phyloP scores from a whole-genome alignment of 2,888 invertebrate species.

The Dromius quadrimaculatus region DNA sequence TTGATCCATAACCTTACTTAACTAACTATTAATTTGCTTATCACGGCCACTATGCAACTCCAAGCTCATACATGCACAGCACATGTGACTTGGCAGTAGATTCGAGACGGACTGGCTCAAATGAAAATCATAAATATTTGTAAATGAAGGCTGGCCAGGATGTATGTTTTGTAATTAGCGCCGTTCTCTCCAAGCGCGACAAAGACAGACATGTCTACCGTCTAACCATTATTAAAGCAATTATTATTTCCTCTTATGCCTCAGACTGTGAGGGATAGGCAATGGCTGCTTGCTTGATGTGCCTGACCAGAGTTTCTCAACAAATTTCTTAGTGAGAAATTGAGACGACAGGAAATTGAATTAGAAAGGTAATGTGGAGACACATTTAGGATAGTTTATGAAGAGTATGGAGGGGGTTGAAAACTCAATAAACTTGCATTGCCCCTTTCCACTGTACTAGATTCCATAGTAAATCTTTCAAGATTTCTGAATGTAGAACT shows the following conservation, averaged over 20 bases:
- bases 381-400: slow-evolving; percentile 17
- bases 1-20: slow-evolving; percentile 51
- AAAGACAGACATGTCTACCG: slow-evolving; percentile 44
- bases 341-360: slow-evolving; percentile 17
- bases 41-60: slow-evolving; percentile 9
- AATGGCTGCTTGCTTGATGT: neutral
- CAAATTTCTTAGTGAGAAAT: neutral
- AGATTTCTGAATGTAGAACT: too few relatives aligned
- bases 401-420: too few relatives aligned
- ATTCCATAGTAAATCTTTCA: too few relatives aligned
- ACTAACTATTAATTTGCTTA: slow-evolving; percentile 49
- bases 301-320: slow-evolving; percentile 6
- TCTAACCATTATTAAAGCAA: slow-evolving; percentile 42
- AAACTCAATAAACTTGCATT: neutral
- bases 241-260: slow-evolving; percentile 34
- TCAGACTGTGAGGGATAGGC: slow-evolving; percentile 19
- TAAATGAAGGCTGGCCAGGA: slow-evolving; percentile 32
- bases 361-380: slow-evolving; percentile 14
- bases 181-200: slow-evolving; percentile 30
- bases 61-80: neutral
- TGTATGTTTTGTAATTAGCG: slow-evolving; percentile 50
- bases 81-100: neutral
- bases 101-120: slow-evolving; percentile 27
- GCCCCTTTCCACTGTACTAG: too few relatives aligned
- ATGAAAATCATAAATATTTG: slow-evolving; percentile 51